Evolutionary conservation across 2,797 vertebrate species (phyloP).

Genomic region (Phoxinus dragarum): DNA sequence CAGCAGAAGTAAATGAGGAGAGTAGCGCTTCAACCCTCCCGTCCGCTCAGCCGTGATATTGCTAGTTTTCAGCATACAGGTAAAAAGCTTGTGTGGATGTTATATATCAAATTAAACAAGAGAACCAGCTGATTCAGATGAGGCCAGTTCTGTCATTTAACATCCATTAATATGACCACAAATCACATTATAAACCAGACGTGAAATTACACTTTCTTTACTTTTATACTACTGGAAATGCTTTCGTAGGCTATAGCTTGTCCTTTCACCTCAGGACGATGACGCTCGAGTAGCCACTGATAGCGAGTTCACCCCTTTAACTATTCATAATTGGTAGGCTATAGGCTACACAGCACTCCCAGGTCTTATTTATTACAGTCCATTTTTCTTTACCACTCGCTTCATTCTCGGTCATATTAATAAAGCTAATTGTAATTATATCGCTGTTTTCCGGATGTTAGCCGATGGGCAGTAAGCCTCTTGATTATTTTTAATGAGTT

Average conservation of each 20-base stretch:
- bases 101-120: conserved; percentile 24
- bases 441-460: conserved; percentile 38
- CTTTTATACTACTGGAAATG: neutral
- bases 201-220: conserved; percentile 8
- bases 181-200: conserved; percentile 18
- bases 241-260: neutral
- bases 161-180: conserved; percentile 21
- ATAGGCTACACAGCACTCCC: neutral
- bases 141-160: conserved; percentile 16
- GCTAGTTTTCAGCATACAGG: neutral
- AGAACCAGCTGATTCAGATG: conserved; percentile 17
- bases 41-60: neutral
- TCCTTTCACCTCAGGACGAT: neutral
- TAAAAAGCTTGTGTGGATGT: neutral
- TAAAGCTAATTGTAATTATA: conserved; percentile 45
- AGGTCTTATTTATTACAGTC: neutral
- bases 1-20: neutral
- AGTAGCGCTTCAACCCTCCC: neutral
- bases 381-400: conserved; percentile 29
- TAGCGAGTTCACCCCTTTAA: neutral
- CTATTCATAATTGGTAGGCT: neutral
- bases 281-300: neutral
- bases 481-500: conserved; percentile 55
- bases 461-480: conserved; percentile 38
- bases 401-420: conserved; percentile 41